Percentiles rank a stretch among this genome's conserved stretches.
Conservation (phyloP, 2,113 vertebrate species). For the Setophaga kirtlandii region DNA sequence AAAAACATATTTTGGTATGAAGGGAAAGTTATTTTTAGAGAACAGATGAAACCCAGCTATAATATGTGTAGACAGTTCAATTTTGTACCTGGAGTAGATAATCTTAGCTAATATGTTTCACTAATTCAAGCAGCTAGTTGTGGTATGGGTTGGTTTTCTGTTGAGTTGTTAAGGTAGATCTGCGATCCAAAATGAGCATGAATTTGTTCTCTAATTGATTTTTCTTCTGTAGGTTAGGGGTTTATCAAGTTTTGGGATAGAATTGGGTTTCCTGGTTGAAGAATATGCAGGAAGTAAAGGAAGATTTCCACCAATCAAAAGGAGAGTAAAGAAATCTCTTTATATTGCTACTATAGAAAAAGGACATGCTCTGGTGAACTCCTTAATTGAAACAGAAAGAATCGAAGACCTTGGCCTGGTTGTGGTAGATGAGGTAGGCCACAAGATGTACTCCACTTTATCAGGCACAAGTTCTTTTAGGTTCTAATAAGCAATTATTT, state of each 20-base stretch:
- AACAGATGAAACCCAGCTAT: neutral
- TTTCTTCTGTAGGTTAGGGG: slow-evolving; percentile 80
- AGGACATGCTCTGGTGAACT: slow-evolving; percentile 90
- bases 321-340: slow-evolving; percentile 81
- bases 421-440: slow-evolving; percentile 92
- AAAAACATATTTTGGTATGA: neutral
- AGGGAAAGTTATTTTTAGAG: neutral
- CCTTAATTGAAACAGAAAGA: slow-evolving; percentile 85
- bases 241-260: slow-evolving; percentile 88
- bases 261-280: slow-evolving; percentile 93
- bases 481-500: neutral
- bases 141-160: neutral
- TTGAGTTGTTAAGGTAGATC: neutral
- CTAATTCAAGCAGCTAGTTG: neutral
- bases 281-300: slow-evolving; percentile 97
- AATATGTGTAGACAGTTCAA: neutral
- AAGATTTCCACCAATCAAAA: slow-evolving; percentile 89
- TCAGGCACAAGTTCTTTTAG: neutral
- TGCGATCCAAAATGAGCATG: neutral
- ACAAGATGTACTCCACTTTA: neutral
- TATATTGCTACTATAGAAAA: slow-evolving; percentile 96
- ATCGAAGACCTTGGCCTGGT: slow-evolving; percentile 84
- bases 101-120: neutral
- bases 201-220: neutral
- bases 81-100: neutral